Conservation (phyloP, 2,888 invertebrate genomes). For the Drosophila anomalata region DNA sequence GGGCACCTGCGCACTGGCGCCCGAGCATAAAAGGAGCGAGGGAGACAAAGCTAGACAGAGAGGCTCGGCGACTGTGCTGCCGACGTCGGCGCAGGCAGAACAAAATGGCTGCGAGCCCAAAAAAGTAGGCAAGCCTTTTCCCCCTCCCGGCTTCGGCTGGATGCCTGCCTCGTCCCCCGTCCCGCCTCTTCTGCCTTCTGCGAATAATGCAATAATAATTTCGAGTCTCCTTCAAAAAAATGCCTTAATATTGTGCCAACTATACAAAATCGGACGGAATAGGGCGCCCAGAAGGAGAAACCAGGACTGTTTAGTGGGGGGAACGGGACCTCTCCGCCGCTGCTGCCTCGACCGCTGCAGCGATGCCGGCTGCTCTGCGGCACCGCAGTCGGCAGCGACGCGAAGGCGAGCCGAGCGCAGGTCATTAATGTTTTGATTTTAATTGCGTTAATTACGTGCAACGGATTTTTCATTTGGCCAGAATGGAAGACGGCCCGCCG, state of each 20-base stretch:
- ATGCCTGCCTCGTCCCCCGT: neutral
- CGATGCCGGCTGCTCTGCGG: constrained; percentile 27
- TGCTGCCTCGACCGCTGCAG: constrained; percentile 15
- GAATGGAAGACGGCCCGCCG: constrained; percentile 11
- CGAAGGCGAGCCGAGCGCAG: constrained; percentile 60
- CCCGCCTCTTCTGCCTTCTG: neutral
- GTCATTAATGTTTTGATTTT: constrained; percentile 84
- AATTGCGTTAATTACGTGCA: constrained; percentile 83
- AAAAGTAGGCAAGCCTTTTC: constrained; percentile 63
- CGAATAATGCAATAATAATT: constrained; percentile 1
- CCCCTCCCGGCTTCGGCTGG: constrained; percentile 12
- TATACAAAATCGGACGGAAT: neutral
- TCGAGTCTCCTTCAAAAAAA: neutral
- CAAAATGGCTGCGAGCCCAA: constrained; percentile 70
- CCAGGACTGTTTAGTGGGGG: neutral
- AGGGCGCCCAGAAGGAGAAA: neutral
- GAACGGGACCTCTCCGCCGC: neutral
- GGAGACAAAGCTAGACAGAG: constrained; percentile 19
- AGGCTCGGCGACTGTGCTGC: constrained; percentile 25
- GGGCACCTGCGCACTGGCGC: constrained; percentile 61
- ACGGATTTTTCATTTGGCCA: constrained; percentile 79
- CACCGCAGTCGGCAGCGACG: constrained; percentile 51
- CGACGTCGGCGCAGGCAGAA: constrained; percentile 40
- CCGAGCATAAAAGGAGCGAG: neutral
- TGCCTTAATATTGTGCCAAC: neutral